Evolutionary conservation across 2,113 vertebrate genomes (phyloP), one percentile per base, ranked within the genome.

Genomic region (Psilopogon haemacephalus): DNA sequence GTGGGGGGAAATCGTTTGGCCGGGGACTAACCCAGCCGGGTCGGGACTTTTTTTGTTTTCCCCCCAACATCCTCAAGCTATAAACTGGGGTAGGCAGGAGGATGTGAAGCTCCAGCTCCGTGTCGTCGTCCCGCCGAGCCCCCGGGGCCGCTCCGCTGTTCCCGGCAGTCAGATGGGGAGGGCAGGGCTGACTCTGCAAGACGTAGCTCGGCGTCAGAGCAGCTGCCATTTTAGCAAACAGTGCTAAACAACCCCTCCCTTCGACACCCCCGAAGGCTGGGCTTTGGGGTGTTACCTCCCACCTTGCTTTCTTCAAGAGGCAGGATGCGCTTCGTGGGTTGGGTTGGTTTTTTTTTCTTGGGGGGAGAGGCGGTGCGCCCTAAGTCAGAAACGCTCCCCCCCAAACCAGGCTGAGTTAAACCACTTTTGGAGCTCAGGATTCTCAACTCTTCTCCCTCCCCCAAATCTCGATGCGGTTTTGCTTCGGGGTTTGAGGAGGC

Each of bases 21-120:
- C 73, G 92, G 89, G 46, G 93, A 72, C 89, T 95, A 91, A 95
- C 97, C 96, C 98, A 96, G 97, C 89, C 95, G 97, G 96, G 96
- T 93, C 82, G 93, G 67, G 44, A 19, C n/a, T 80, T 50, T 8
- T 16, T 42, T 15, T n/a, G n/a, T n/a, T n/a, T 7, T 42, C 40
- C 40, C 42, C 17, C 6, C 42, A 17, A 44, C 42, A 44, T 40
- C 32, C 44, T 42, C 59, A 19, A 56, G 75, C 5, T 6, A 8
- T 38, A 11, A 26, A 14, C 11, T 2, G 19, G 67, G 58, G 4
- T 1, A 32, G 15, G 30, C 15, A 26, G 30, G 24, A 44, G 5
- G 54, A n/a, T 48, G 30, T 3, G 6, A 21, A 26, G 8, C 11
- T n/a, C 55, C 8, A 3, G 21, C 4, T 35, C 69, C 15, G 32